These are phyloP conservation scores for Burhinus bistriatus DNA, from an alignment of 2,113 vertebrate species.

Conservation along the genomic window DNA sequence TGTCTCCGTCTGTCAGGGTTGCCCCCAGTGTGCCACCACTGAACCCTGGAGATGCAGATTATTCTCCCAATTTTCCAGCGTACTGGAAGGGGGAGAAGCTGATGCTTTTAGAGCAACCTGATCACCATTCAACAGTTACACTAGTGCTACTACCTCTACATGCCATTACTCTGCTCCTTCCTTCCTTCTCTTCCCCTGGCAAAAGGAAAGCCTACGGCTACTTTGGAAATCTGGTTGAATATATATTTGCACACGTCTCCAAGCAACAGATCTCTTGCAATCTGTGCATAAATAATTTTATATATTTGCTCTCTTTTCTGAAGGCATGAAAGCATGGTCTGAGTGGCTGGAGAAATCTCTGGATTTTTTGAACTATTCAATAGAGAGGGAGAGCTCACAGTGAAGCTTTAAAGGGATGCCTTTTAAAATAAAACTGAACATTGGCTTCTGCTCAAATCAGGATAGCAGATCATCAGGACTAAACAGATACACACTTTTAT, in stretches of 20 bases:
- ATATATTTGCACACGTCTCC: background rate
- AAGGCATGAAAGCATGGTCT: background rate
- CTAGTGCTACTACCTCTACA: background rate
- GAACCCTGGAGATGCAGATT: background rate
- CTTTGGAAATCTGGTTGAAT: background rate
- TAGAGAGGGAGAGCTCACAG: background rate
- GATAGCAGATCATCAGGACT: slow-evolving; percentile 44
- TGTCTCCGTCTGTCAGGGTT: background rate
- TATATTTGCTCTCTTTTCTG: background rate
- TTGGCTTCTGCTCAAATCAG: slow-evolving; percentile 1
- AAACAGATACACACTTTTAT: background rate
- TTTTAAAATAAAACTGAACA: slow-evolving; percentile 7
- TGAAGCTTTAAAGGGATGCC: slow-evolving; percentile 2
- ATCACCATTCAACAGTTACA: background rate
- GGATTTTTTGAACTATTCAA: background rate
- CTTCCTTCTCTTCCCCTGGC: background rate
- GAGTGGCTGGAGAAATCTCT: slow-evolving; percentile 6
- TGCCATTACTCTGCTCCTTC: background rate
- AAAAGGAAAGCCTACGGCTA: background rate
- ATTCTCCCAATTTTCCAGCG: background rate
- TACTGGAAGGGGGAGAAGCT: background rate
- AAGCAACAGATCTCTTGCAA: slow-evolving; percentile 33
- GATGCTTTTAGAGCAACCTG: background rate
- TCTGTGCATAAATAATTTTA: background rate
- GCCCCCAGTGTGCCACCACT: background rate